Base-by-base conservation (phyloP, 1,140 invertebrate species). In the Choristoneura fumiferana region DNA sequence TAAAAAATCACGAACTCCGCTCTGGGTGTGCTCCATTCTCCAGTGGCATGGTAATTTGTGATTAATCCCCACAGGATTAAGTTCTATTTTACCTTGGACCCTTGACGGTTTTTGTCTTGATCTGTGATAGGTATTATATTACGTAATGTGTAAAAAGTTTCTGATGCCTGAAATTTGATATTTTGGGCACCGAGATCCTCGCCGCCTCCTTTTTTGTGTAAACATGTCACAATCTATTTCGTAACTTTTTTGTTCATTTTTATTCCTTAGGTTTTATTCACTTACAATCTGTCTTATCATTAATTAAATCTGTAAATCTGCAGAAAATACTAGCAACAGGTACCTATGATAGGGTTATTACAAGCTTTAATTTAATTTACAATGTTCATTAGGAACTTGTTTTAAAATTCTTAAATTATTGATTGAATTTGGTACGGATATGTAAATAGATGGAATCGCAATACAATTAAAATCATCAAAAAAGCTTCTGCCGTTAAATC, bases 31-130 rank as follows among this genome's bases (percentile, higher is more conserved):
- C 69, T 61, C 63, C 60, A 66, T 52, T 63, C 62, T 74, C 79
- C 75, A 73, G 77, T 87, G 83, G 80, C 76, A 87, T 87, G 84
- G 82, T 87, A 84, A 82, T 73, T 77, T 69, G 80, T 84, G 81
- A 67, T 77, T 65, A 70, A 63, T 72, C 61, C 60, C 58, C 68
- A 66, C 65, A 67, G 72, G 69, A 79, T 75, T 69, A 63, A 59
- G 60, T 54, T 59, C 58, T 35, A 55, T 65, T 58, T 71, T 67
- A 58, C 49, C 61, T 66, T 70, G 76, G 76, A 76, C 65, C 59
- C 67, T 74, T 63, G 66, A 65, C 73, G 81, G 69, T 73, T 71
- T 75, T 82, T 83, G 71, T 77, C 74, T 77, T 67, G 57, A 62
- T 67, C 78, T 75, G 67, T 69, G 68, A 80, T 77, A 71, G 79